These are phyloP conservation scores for Sebastes ruberrimus DNA, from an alignment of 2,797 vertebrate genomes.

Conservation along the genomic window DNA sequence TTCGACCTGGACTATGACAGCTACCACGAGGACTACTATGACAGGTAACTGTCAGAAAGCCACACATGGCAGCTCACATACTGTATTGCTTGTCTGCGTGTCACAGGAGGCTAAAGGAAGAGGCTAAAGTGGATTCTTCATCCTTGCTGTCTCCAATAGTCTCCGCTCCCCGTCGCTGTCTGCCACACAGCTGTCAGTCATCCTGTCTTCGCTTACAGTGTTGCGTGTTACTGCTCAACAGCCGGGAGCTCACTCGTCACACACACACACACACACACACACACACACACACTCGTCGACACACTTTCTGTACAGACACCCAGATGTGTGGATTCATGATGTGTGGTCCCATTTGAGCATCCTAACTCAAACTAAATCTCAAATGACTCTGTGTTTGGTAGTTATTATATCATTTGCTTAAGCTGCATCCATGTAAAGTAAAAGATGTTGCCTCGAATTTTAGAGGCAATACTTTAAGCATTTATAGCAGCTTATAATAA, in stretches of 20 bases:
- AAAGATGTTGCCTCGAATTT: not conserved
- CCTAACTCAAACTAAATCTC: not conserved
- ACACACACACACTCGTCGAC: not conserved
- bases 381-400: not conserved
- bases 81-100: slow-evolving; percentile 44
- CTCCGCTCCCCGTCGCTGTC: slow-evolving; percentile 8
- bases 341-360: not conserved
- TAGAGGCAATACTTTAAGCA: not conserved
- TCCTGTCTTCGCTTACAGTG: slow-evolving; percentile 19
- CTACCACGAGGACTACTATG: slow-evolving; percentile 85
- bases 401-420: not conserved
- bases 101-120: slow-evolving; percentile 31
- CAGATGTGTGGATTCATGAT: not conserved
- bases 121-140: slow-evolving; percentile 42
- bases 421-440: not conserved
- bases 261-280: slow-evolving; percentile 2
- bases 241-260: not conserved
- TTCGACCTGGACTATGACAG: slow-evolving; percentile 84
- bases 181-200: slow-evolving; percentile 55
- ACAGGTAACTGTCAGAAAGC: slow-evolving; percentile 79
- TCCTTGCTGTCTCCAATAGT: slow-evolving; percentile 22
- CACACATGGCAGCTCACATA: slow-evolving; percentile 40
- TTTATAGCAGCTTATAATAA: not conserved
- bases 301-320: not conserved
- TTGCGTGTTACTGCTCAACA: not conserved